These are phyloP conservation scores for Cheilosia urbana DNA, from an alignment of 2,888 invertebrate genomes.

Conservation along the genomic window DNA sequence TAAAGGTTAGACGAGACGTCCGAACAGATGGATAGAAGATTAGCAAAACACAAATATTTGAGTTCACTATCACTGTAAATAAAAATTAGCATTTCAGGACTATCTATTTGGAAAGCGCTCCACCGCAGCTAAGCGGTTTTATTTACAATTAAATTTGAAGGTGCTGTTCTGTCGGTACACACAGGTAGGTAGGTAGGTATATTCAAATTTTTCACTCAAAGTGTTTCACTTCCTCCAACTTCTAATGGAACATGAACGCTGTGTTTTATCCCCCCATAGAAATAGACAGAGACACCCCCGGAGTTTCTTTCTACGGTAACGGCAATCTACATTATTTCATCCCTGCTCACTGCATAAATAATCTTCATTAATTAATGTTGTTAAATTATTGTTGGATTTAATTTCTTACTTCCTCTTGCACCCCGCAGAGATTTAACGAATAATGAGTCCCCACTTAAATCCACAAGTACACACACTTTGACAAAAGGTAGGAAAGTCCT, in stretches of 20 bases:
- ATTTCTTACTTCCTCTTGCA: conserved; percentile 62
- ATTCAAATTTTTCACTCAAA: conserved; percentile 5
- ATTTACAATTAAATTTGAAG: conserved; percentile 38
- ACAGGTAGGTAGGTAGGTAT: no score
- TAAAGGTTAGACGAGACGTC: no score
- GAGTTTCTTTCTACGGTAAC: conserved; percentile 17
- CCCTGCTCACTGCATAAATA: conserved; percentile 65
- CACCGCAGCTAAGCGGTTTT: background rate
- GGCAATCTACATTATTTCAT: conserved; percentile 52
- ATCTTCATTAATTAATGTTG: conserved; percentile 76
- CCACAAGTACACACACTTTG: conserved; percentile 62
- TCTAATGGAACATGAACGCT: conserved; percentile 8
- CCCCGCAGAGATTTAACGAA: conserved; percentile 62
- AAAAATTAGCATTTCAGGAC: no score
- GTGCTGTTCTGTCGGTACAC: conserved; percentile 22
- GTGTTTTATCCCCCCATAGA: conserved; percentile 10
- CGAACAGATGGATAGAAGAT: no score
- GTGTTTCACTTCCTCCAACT: conserved; percentile 19
- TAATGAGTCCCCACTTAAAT: conserved; percentile 73
- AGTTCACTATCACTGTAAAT: no score
- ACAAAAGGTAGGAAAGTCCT: conserved; percentile 69
- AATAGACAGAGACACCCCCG: conserved; percentile 22
- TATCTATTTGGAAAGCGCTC: background rate
- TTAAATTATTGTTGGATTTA: conserved; percentile 75
- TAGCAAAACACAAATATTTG: no score